Conservation (phyloP, 2,888 invertebrate genomes). For the Drosophila mimica region DNA sequence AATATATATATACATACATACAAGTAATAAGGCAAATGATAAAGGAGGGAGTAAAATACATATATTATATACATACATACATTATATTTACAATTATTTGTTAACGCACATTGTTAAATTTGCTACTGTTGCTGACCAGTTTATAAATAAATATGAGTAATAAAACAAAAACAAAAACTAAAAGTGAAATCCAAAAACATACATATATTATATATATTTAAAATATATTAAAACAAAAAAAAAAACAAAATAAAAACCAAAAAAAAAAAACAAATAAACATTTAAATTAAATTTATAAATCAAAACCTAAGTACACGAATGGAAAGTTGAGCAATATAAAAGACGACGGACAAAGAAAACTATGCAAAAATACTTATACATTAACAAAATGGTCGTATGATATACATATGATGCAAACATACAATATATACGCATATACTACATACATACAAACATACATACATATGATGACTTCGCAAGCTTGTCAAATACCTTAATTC, state of each 20-base stretch:
- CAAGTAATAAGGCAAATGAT: constrained; percentile 29
- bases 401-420: constrained; percentile 44
- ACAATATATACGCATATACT: constrained; percentile 40
- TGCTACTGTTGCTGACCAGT: constrained; percentile 85
- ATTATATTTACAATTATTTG: constrained; percentile 85
- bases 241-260: constrained; percentile 30
- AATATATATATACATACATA: constrained; percentile 42
- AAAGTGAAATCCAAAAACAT: constrained; percentile 68
- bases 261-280: constrained; percentile 48
- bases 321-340: constrained; percentile 62
- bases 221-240: constrained; percentile 76
- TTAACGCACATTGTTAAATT: constrained; percentile 85
- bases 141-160: constrained; percentile 75
- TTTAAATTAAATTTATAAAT: constrained; percentile 73
- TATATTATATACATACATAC: constrained; percentile 71
- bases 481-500: constrained; percentile 31
- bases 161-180: constrained; percentile 82
- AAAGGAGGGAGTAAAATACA: constrained; percentile 39
- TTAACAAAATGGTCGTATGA: constrained; percentile 11
- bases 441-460: constrained; percentile 31
- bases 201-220: constrained; percentile 80
- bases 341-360: constrained; percentile 44
- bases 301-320: constrained; percentile 52
- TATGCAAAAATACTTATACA: constrained; percentile 31
- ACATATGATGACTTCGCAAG: constrained; percentile 41